Base-by-base conservation (phyloP, 2,797 vertebrate genomes). In the Cyclura pinguis region DNA sequence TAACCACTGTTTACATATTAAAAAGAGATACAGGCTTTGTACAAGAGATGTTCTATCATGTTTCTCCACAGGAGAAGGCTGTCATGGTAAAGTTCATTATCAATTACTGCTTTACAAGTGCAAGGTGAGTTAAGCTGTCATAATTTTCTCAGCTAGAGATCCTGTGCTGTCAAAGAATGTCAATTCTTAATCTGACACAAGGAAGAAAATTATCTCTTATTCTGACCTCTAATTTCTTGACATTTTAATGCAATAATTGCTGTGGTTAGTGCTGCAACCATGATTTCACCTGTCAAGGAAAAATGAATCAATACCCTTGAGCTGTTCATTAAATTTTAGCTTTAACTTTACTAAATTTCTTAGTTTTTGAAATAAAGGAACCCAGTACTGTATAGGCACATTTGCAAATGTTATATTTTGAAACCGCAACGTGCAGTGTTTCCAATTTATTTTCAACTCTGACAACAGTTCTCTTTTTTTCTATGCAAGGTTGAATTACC, bases 181-280 rank as follows among this genome's bases (percentile, higher is more conserved):
- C 98, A 98, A 97, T 97, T 98, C 98, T 97, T 97, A 97, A 97
- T 97, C 97, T 98, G 98, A 98, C 97, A 97, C 90, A 90, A 95
- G 96, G 95, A 97, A 96, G 97, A 98, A 97, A 98, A 98, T 98
- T 94, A 98, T 98, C 97, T 98, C 97, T 97, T 98, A 97, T 97
- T 97, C 97, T 98, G 98, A 98, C 98, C 98, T 98, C 98, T 98
- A 98, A 98, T 98, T 98, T 98, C 96, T 97, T 98, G 98, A 98
- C 98, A 98, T 98, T 98, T 98, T 98, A 98, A 98, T 97, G 97
- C 97, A 96, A 97, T 98, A 98, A 98, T 98, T 98, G 97, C 98
- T 95, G 97, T 97, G 97, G 97, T 98, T 98, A 98, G 97, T 98
- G 97, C 97, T 97, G 97, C 97, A 97, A 96, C 96, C 94, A 95